Evolutionary conservation across 2,113 vertebrate species (phyloP).

Genomic region (Crotalus horridus): DNA sequence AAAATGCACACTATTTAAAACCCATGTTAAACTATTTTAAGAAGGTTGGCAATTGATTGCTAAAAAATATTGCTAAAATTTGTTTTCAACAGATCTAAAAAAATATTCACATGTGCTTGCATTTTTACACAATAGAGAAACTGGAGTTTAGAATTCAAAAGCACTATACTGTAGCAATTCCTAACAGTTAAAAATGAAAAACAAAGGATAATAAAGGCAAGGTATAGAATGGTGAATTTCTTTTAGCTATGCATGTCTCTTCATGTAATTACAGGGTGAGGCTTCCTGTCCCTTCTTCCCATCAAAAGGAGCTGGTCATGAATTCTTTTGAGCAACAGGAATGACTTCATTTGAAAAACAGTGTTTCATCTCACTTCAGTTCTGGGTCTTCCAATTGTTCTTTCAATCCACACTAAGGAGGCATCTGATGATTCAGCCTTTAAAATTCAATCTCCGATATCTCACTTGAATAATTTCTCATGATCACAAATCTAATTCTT

Average conservation of each 20-base stretch:
- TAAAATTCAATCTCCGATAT: neutral
- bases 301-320: neutral
- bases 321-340: neutral
- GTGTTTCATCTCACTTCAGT: neutral
- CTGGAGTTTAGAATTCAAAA: slow-evolving; percentile 1
- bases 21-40: neutral
- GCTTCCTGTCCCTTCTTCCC: slow-evolving; percentile 18
- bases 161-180: neutral
- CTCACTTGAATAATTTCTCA: neutral
- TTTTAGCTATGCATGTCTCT: neutral
- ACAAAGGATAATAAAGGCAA: neutral
- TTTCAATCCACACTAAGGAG: neutral
- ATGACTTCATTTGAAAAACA: neutral
- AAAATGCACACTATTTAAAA: neutral
- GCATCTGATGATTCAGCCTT: neutral
- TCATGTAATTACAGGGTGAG: slow-evolving; percentile 8
- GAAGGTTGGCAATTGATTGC: neutral
- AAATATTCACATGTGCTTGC: neutral
- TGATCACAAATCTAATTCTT: neutral
- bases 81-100: neutral
- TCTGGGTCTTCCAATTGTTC: neutral
- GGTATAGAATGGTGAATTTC: neutral
- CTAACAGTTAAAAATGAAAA: neutral
- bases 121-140: no score
- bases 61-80: neutral